Conservation (phyloP, 1,140 invertebrate species). For the Luehdorfia chinensis region DNA sequence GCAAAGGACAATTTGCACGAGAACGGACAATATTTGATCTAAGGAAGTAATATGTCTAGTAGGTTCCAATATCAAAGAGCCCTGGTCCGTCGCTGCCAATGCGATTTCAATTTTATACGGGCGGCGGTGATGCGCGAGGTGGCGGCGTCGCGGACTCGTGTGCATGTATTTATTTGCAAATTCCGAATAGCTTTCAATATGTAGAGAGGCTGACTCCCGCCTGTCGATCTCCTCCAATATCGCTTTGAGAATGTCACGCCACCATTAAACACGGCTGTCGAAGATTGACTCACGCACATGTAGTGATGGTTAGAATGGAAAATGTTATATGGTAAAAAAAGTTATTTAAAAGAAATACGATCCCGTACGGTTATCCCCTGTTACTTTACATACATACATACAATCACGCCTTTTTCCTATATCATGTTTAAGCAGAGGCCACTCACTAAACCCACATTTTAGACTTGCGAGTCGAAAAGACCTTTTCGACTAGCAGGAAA, state of each 20-base stretch:
- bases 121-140: slow-evolving; percentile 48
- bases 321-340: slow-evolving; percentile 1
- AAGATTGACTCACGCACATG: slow-evolving; percentile 49
- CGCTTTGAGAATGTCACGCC: slow-evolving; percentile 53
- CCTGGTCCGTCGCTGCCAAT: slow-evolving; percentile 51
- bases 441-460: no score
- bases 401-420: no score
- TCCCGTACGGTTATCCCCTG: no score
- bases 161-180: slow-evolving; percentile 75
- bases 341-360: no score
- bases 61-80: slow-evolving; percentile 48
- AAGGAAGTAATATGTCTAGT: slow-evolving; percentile 32
- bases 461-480: no score
- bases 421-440: no score
- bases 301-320: neutral
- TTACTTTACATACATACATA: no score
- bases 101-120: slow-evolving; percentile 70
- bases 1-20: slow-evolving; percentile 23
- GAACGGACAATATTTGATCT: slow-evolving; percentile 25
- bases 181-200: slow-evolving; percentile 75
- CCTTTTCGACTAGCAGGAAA: no score
- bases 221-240: slow-evolving; percentile 72
- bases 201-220: slow-evolving; percentile 62
- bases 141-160: slow-evolving; percentile 35
- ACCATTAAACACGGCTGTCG: slow-evolving; percentile 46